Percentiles rank a stretch among this genome's conserved stretches.
Conservation (phyloP, 2,888 invertebrate genomes). For the Pristionchus mayeri region DNA sequence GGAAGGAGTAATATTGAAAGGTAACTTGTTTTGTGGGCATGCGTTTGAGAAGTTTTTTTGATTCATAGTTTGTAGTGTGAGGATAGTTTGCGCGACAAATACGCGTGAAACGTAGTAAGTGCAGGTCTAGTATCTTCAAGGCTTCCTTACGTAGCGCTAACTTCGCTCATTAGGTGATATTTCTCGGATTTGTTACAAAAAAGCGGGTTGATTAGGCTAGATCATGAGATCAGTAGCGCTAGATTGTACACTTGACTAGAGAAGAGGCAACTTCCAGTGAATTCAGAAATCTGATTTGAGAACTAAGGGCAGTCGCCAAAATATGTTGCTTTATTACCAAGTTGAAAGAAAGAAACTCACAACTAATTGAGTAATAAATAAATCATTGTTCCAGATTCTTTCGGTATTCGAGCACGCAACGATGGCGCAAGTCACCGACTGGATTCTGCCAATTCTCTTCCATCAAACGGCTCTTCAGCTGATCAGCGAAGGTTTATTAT, state of each 20-base stretch:
- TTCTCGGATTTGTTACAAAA: not conserved
- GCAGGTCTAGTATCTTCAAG: not conserved
- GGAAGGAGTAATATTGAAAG: no score
- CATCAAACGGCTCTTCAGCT: constrained; percentile 33
- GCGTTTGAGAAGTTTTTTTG: no score
- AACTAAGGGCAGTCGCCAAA: no score
- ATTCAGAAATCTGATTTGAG: no score
- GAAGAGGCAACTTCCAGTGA: no score
- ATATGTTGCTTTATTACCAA: no score
- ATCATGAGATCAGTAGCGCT: not conserved
- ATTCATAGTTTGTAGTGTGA: no score
- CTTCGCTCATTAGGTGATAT: not conserved
- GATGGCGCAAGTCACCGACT: constrained; percentile 51
- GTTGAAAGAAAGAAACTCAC: no score
- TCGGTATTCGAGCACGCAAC: constrained; percentile 54
- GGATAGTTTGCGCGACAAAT: no score
- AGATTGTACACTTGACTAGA: no score
- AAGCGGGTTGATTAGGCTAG: not conserved
- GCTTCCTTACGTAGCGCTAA: not conserved
- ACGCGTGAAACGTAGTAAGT: not conserved
- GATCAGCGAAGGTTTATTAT: constrained; percentile 29
- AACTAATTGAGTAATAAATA: not conserved
- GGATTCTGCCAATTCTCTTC: constrained; percentile 52
- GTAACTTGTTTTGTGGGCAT: no score
- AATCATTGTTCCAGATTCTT: constrained; percentile 51